Evolutionary conservation across 2,113 vertebrate species (phyloP), one percentile per base, ranked within the genome.

Genomic region (Sterna hirundo): DNA sequence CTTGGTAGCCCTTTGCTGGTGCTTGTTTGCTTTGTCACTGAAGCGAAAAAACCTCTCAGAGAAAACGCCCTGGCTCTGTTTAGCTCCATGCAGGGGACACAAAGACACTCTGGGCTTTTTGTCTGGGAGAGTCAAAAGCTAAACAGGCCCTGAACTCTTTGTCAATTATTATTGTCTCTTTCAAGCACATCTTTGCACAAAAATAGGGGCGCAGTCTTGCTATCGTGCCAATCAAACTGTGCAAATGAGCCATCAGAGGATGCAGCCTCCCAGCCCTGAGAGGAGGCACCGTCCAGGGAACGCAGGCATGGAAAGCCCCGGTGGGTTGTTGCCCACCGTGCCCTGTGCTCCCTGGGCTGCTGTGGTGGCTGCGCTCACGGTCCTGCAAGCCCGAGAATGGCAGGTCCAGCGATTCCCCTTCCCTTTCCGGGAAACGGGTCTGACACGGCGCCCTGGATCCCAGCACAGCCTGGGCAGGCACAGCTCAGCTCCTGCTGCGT

Each of bases 221-320:
- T 51, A 0, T 26, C 7, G 23, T 19, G 15, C 29, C 13, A 5
- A 2, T 3, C 6, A 6, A 42, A 9, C 18, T 20, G 27, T 47
- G 68, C 60, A 38, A 52, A 44, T 3, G 11, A 42, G 32, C 36
- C 46, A 3, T 6, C 64, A 4, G 16, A 57, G 62, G 49, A 7
- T 30, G 44, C 16, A 32, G 44, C 34, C 40, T 86, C 83, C 62
- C 49, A 46, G 62, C 85, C 55, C 44, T 19, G 32, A 27, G 32
- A 29, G 29, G 36, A 54, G 12, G 51, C 74, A 10, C n/a, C 0
- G 0, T 7, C 20, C 78, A 10, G 19, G 65, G 58, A 30, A 32
- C 2, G 1, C 44, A n/a, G 65, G 58, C 15, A 1, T 2, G 12
- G 29, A 13, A 20, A 42, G 5, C n/a, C n/a, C 26, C 0, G 0